These are phyloP conservation scores for Bufo bufo DNA, from an alignment of 2,113 vertebrate genomes.

Conservation along the genomic window DNA sequence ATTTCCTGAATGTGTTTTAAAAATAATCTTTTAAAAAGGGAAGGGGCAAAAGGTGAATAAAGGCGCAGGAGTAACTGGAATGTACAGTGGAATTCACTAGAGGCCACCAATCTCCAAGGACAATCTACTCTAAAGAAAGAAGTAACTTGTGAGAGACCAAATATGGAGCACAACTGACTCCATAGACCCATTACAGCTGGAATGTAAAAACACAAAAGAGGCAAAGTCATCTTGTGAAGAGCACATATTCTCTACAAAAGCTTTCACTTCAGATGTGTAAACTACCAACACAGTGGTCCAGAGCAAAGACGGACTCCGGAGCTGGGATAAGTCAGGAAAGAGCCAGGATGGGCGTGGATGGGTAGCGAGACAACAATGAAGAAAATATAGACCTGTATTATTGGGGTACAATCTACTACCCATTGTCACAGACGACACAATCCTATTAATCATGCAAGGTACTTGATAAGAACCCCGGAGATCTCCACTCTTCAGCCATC, in stretches of 20 bases:
- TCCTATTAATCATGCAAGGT: not conserved
- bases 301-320: not conserved
- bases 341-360: constrained; percentile 25
- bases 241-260: not conserved
- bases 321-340: constrained; percentile 8
- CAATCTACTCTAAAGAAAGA: constrained; percentile 39
- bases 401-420: not conserved
- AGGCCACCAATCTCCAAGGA: constrained; percentile 25
- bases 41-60: constrained; percentile 55
- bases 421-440: not conserved
- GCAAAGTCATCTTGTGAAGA: constrained; percentile 1
- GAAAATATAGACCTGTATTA: constrained; percentile 5
- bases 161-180: constrained; percentile 2
- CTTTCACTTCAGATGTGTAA: not conserved
- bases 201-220: constrained; percentile 25
- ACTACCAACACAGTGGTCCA: not conserved
- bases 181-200: not conserved
- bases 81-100: constrained; percentile 33
- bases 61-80: constrained; percentile 45
- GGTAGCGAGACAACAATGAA: constrained; percentile 20
- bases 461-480: not conserved
- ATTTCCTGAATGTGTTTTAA: constrained; percentile 59
- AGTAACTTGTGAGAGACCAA: not conserved
- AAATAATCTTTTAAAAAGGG: constrained; percentile 50
- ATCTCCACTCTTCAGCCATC: not conserved